phyloP scores from a whole-genome alignment of 1,140 invertebrate genomes.

The Cyclina sinensis region DNA sequence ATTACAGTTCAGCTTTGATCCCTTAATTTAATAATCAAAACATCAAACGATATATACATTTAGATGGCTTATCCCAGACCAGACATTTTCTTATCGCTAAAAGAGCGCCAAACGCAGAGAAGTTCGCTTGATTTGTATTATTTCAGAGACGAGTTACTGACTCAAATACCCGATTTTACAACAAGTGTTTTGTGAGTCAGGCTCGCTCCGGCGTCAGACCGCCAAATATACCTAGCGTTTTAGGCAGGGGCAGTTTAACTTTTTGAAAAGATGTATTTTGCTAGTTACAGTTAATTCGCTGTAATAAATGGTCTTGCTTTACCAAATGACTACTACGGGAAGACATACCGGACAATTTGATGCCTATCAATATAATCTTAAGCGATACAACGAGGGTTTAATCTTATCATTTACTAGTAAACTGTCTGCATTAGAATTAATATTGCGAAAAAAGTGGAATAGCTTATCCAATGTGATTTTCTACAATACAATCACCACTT shows the following conservation, averaged over 20 bases:
- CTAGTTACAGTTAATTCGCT: slow-evolving; percentile 10
- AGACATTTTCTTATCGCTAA: neutral
- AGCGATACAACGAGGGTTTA: slow-evolving; percentile 7
- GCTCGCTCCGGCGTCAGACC: neutral
- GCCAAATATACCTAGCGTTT: neutral
- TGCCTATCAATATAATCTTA: slow-evolving; percentile 59
- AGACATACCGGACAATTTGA: neutral
- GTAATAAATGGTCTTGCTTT: slow-evolving; percentile 48
- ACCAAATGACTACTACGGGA: slow-evolving; percentile 35
- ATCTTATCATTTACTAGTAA: slow-evolving; percentile 62
- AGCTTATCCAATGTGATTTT: slow-evolving; percentile 15
- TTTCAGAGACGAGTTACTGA: neutral
- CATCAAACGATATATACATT: neutral
- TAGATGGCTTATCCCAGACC: neutral
- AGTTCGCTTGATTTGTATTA: neutral
- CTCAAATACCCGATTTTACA: neutral
- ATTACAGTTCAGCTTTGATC: slow-evolving; percentile 25
- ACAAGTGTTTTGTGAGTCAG: neutral
- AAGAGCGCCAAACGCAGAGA: neutral
- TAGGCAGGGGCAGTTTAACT: slow-evolving; percentile 43
- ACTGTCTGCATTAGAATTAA: slow-evolving; percentile 62
- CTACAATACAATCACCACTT: slow-evolving; percentile 29
- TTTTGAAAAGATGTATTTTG: slow-evolving; percentile 46
- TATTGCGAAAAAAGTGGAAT: slow-evolving; percentile 22
- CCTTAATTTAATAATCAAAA: neutral